phyloP scores from a whole-genome alignment of 2,797 vertebrate genomes.

The Danio aesculapii region DNA sequence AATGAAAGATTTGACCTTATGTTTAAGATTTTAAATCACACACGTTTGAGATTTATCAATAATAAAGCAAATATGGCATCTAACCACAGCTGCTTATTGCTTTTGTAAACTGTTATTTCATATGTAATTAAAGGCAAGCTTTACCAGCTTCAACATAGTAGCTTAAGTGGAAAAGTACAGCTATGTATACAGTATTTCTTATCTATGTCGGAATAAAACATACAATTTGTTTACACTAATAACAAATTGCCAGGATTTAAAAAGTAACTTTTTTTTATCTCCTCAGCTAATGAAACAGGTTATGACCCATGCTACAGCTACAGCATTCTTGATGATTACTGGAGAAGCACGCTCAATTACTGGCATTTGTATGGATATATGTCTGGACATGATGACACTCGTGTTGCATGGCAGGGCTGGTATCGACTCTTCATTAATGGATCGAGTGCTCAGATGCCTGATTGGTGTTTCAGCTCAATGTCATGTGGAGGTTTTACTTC shows the following conservation, averaged over 20 bases:
- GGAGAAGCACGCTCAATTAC: slow-evolving; percentile 26
- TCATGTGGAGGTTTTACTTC: slow-evolving; percentile 29
- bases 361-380: neutral
- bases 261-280: neutral
- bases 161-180: no score
- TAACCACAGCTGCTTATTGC: no score
- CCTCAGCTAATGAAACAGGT: neutral
- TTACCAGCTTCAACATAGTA: no score
- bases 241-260: neutral
- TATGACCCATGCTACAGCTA: slow-evolving; percentile 15
- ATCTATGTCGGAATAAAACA: no score
- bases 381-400: neutral
- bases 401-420: slow-evolving; percentile 20
- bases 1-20: no score
- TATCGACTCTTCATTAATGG: slow-evolving; percentile 17
- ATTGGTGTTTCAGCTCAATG: neutral
- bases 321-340: slow-evolving; percentile 7
- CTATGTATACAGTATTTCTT: no score
- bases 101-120: no score
- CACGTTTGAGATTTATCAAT: no score
- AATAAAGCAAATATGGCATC: no score
- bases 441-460: slow-evolving; percentile 20
- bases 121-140: no score
- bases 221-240: no score
- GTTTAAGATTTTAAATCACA: no score